phyloP scores from a whole-genome alignment of 37 sponge, comb jelly and placozoan species.

The Chondrilla cf. caribensis region DNA sequence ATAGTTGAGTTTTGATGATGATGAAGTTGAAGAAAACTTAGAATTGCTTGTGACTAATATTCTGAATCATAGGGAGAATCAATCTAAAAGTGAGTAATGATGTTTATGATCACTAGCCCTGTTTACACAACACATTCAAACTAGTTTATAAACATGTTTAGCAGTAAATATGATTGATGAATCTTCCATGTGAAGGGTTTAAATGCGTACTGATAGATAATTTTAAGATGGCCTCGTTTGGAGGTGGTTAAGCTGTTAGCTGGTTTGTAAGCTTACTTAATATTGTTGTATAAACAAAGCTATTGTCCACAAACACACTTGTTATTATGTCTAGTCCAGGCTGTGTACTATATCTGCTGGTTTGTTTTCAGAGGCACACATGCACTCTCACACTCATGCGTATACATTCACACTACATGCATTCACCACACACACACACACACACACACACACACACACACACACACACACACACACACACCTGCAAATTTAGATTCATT shows the following conservation, averaged over 20 bases:
- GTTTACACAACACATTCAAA: no score
- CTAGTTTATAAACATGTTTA: no score
- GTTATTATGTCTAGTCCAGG: no score
- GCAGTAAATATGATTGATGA: background rate
- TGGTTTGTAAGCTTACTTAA: background rate
- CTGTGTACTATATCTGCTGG: background rate
- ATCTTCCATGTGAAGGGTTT: background rate
- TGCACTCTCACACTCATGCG: background rate
- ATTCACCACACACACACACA: constrained; percentile 36
- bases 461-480: constrained; percentile 22
- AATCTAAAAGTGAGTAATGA: background rate
- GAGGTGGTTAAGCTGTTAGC: no score
- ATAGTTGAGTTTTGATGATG: background rate
- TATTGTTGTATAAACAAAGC: no score
- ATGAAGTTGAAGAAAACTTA: background rate
- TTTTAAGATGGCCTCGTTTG: no score
- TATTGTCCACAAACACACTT: background rate
- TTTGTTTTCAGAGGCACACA: background rate
- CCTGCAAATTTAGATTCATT: background rate
- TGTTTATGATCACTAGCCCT: background rate
- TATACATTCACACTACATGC: constrained; percentile 28
- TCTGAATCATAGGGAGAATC: background rate
- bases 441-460: constrained; percentile 39
- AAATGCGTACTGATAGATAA: background rate
- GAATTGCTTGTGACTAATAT: background rate